Evolutionary conservation across 2,797 vertebrate genomes (phyloP).

Genomic region (Rhyacichthys aspro): DNA sequence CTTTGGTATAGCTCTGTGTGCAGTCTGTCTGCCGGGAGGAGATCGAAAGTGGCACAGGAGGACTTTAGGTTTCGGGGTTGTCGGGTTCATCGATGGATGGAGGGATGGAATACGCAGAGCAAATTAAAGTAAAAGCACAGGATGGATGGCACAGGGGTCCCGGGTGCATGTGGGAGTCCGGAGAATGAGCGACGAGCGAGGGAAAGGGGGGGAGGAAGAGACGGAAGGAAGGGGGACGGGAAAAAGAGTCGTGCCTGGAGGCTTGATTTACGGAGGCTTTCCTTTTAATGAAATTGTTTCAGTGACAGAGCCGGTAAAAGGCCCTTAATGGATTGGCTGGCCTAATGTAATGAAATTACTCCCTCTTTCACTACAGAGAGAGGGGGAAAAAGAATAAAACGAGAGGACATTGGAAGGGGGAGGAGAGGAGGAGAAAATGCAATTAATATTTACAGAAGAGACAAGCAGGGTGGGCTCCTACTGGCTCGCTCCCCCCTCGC

Average conservation of each 20-base stretch:
- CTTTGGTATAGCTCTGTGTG: conserved; percentile 44
- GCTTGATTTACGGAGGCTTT: conserved; percentile 98
- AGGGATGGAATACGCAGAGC: conserved; percentile 47
- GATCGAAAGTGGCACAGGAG: conserved; percentile 20
- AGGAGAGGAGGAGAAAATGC: conserved; percentile 79
- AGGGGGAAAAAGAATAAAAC: conserved; percentile 65
- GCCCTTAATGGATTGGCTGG: conserved; percentile 99
- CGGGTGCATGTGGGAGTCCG: conserved; percentile 58
- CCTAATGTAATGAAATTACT: conserved; percentile 99
- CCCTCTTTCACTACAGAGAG: conserved; percentile 91
- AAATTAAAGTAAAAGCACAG: conserved; percentile 77
- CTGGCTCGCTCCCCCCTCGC: conserved; percentile 60
- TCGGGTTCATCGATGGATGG: conserved; percentile 63
- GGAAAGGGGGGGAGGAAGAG: conserved; percentile 9
- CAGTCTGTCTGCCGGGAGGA: conserved; percentile 39
- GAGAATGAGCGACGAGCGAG: conserved; percentile 34
- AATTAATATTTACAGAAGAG: conserved; percentile 99
- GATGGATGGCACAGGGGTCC: conserved; percentile 59
- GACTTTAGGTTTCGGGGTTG: conserved; percentile 53
- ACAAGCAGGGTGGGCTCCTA: conserved; percentile 87
- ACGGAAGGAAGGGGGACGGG: conserved; percentile 79
- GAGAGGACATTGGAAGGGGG: conserved; percentile 56
- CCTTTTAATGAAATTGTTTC: conserved; percentile 99
- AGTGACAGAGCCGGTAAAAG: conserved; percentile 99
- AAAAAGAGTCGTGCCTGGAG: conserved; percentile 89